Evolutionary conservation across 2,888 invertebrate genomes (phyloP), one percentile per base, ranked within the genome.

Genomic region (Cerastis leucographa): DNA sequence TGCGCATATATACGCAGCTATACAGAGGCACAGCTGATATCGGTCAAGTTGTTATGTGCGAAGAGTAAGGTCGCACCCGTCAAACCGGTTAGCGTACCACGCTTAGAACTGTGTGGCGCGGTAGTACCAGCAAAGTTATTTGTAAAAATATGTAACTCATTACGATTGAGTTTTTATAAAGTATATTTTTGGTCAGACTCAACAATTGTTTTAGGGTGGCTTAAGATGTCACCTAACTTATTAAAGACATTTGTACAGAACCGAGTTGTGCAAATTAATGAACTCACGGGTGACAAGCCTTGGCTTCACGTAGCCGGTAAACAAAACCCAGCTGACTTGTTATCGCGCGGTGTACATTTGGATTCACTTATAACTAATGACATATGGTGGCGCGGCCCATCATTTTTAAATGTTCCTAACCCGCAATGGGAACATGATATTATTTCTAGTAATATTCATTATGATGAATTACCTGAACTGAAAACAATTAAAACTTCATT

Each of bases 141-240:
- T 19, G 29, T 0, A 11, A 66, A 29, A 19, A 66, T 66, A 11
- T 25, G 7, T 66, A 25, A 5, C 14, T 66, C 65, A 12, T 66
- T 66, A 46, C 9, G 44, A 46, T 66, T 62, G 11, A 40, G 2
- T 11, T 62, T 62, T 12, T 1, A 40, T 40, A 62, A 40, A 4
- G 62, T 62, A 22, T 62, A 62, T n/a, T 62, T 62, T 8, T 62
- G 62, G 62, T 62, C 62, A 62, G 62, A 62, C 11, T 62, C 62
- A 22, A 62, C 62, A 19, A 19, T 62, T 11, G 62, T 62, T 4
- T 40, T 66, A 66, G 42, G 65, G 17, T 65, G 42, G 65, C 65
- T 46, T 44, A 66, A 66, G 9, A 66, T 46, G 44, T 11, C 65
- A 44, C 65, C 65, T 12, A 46, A 11, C 6, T 8, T 14, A 22